Conservation (phyloP, 2,888 invertebrate genomes). For the Cynaeus angustus region DNA sequence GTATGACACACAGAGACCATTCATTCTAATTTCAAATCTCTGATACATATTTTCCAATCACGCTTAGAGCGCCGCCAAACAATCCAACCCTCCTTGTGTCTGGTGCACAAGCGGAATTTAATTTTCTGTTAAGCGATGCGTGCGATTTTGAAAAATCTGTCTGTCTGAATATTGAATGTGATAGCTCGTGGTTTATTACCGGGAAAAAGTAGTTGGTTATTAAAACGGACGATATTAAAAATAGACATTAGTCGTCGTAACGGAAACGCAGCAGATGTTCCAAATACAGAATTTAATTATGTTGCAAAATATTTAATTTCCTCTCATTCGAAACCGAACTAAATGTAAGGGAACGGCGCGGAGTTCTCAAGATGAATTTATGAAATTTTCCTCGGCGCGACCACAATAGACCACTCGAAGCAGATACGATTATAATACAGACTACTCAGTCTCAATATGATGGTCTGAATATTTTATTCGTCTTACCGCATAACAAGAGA, state of each 20-base stretch:
- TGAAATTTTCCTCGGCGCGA: slow-evolving; percentile 54
- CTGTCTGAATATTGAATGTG: slow-evolving; percentile 18
- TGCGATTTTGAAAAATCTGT: slow-evolving; percentile 28
- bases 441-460: slow-evolving; percentile 59
- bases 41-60: slow-evolving; percentile 50
- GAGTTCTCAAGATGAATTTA: slow-evolving; percentile 54
- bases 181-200: slow-evolving; percentile 33
- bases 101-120: slow-evolving; percentile 43
- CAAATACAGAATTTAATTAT: slow-evolving; percentile 47
- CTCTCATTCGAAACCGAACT: slow-evolving; percentile 35
- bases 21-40: slow-evolving; percentile 49
- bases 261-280: slow-evolving; percentile 14
- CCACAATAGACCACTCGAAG: slow-evolving; percentile 56
- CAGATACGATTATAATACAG: slow-evolving; percentile 56
- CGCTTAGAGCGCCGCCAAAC: slow-evolving; percentile 17
- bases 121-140: slow-evolving; percentile 45
- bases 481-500: slow-evolving; percentile 60
- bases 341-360: slow-evolving; percentile 42
- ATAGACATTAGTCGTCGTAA: neutral
- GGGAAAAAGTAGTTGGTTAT: slow-evolving; percentile 32
- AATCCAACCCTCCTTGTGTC: slow-evolving; percentile 22
- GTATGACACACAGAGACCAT: slow-evolving; percentile 24
- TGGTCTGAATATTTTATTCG: slow-evolving; percentile 61
- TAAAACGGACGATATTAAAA: slow-evolving; percentile 30
- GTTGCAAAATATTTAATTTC: slow-evolving; percentile 49